Evolutionary conservation across 2,888 invertebrate genomes (phyloP), one percentile per base, ranked within the genome.

Genomic region (Calliscelio sp.): DNA sequence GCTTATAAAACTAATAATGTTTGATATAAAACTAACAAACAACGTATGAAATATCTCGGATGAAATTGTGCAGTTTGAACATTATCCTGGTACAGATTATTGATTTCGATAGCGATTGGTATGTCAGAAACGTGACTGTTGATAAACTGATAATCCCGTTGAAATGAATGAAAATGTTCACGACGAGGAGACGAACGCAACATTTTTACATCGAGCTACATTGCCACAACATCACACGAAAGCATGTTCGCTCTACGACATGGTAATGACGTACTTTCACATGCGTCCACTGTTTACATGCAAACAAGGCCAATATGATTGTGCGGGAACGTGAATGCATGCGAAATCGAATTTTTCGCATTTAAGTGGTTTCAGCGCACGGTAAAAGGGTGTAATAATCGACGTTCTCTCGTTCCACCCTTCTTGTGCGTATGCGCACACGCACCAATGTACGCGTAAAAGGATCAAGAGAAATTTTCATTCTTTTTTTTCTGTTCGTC

Each of bases 271-370:
- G 78, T 79, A 81, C 85, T 77, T 73, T 81, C 84, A 84, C 84
- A 84, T 89, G 89, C 90, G 86, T 84, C 85, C 86, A 90, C 87
- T 89, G 87, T 89, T 86, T 87, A 88, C 90, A 90, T 90, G 89
- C 89, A 90, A 88, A 89, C 88, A 90, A 86, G 86, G 85, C 84
- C 80, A 87, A 85, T 85, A 84, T 81, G 87, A 87, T 87, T 85
- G 84, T 84, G 85, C 81, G 80, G 80, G 80, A 75, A 85, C 75
- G 86, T 85, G 86, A 86, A 86, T 85, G 77, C 86, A 86, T 86
- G 87, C 88, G 83, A 78, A 88, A 90, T 90, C 87, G 87, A 89
- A 88, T 89, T 87, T 88, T 88, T 87, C 84, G 57, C 85, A 80
- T 81, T 75, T 83, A 80, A 90, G 87, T 88, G 88, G 88, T 88